Evolutionary conservation across 1,140 invertebrate species (phyloP), one percentile per base, ranked within the genome.

Genomic region (Luehdorfia chinensis): DNA sequence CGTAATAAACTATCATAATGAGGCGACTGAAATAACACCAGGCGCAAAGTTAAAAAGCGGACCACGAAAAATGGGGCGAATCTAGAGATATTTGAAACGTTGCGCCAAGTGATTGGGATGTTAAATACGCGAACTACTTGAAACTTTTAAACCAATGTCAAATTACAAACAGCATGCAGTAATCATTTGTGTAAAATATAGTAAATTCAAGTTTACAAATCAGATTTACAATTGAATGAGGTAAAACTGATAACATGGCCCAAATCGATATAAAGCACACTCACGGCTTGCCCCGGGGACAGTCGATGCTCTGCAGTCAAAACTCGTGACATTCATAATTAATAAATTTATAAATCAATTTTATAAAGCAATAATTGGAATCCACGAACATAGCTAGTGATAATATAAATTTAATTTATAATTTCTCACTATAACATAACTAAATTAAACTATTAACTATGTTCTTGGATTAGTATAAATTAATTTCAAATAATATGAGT

Each of bases 91-190:
- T 1, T 19, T 12, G 4, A 21, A 21, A 21, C 13, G 4, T 27
- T 41, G 19, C 37, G 8, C 12, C 23, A 13, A 16, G 7, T 41
- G 19, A 14, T 27, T 27, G 23, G 0, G 25, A 41, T 41, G 37
- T 41, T 16, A 27, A 7, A 15, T 25, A 4, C 21, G 19, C 36
- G 21, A 16, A 15, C 36, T 39, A 25, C 19, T 27, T 2, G 3
- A 12, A 41, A 27, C n/a, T 14, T 19, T 39, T 39, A 1, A 21
- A 36, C 16, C 3, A 11, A 18, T 39, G 13, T 23, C 12, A 23
- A 13, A 6, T 21, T 12, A 30, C 8, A 3, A 14, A 33, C 13
- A 25, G 37, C 37, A 41, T 41, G 37, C 37, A 41, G n/a, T n/a
- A 41, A 41, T 15, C 13, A 15, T n/a, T n/a, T n/a, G 13, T 3